Percentiles rank a stretch among this genome's conserved stretches.
Conservation (phyloP, 2,888 invertebrate genomes). For the Steinernema scapterisci region DNA sequence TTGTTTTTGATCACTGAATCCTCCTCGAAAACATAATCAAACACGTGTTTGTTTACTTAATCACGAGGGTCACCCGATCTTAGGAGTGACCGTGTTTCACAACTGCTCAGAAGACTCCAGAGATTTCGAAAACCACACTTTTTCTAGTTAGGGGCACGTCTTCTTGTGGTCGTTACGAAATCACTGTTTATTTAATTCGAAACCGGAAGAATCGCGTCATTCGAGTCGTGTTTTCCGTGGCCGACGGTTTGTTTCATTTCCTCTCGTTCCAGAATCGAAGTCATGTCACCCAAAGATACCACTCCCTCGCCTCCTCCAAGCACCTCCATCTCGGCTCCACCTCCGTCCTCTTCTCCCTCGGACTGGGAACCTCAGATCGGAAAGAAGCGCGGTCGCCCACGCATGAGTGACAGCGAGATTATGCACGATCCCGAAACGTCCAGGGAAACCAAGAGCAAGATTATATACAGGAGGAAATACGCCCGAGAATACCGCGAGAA, state of each 20-base stretch:
- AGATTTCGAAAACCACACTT: no score
- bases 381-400: constrained; percentile 10
- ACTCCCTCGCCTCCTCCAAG: not conserved
- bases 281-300: not conserved
- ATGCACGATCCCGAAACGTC: constrained; percentile 14
- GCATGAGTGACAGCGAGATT: constrained; percentile 10
- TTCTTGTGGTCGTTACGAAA: not conserved
- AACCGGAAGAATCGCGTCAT: not conserved
- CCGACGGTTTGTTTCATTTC: no score
- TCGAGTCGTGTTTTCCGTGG: not conserved
- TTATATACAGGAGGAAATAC: constrained; percentile 24
- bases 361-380: constrained; percentile 2
- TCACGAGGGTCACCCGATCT: no score
- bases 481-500: constrained; percentile 16
- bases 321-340: not conserved
- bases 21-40: no score
- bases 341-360: not conserved
- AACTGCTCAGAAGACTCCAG: no score
- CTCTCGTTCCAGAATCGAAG: not conserved
- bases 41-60: no score
- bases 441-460: constrained; percentile 11
- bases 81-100: no score
- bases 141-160: not conserved
- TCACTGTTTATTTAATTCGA: not conserved
- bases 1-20: no score